Evolutionary conservation across 2,888 invertebrate genomes (phyloP).

Genomic region (Lacanobia oleracea): DNA sequence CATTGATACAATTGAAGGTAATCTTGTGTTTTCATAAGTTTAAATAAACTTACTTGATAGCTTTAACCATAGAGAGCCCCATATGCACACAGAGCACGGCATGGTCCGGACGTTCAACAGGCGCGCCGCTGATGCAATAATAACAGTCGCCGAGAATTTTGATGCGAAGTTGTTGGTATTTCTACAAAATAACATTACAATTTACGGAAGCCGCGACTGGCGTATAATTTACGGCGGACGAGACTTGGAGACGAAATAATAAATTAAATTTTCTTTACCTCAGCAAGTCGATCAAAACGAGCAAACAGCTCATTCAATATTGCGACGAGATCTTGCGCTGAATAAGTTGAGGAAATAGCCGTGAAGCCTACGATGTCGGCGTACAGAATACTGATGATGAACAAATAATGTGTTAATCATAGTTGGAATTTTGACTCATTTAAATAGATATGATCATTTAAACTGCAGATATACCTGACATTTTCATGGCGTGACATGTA

Average conservation of each 20-base stretch:
- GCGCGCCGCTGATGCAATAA: conserved; percentile 99
- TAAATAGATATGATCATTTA: conserved; percentile 19
- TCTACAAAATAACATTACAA: conserved; percentile 88
- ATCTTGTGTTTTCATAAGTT: background rate
- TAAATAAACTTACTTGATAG: conserved; percentile 95
- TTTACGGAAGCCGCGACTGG: conserved; percentile 41
- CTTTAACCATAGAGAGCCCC: conserved; percentile 99
- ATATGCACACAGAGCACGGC: conserved; percentile 98
- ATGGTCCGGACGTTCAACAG: conserved; percentile 97
- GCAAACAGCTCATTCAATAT: conserved; percentile 99
- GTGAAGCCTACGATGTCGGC: conserved; percentile 99
- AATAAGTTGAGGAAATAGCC: conserved; percentile 98
- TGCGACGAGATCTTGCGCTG: conserved; percentile 98
- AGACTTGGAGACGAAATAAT: conserved; percentile 46
- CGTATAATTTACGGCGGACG: conserved; percentile 44
- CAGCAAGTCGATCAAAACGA: conserved; percentile 97
- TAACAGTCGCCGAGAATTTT: conserved; percentile 99
- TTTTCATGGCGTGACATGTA: conserved; percentile 99
- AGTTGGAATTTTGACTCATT: conserved; percentile 13
- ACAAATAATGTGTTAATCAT: conserved; percentile 58
- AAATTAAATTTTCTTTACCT: conserved; percentile 88
- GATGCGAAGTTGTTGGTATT: conserved; percentile 98
- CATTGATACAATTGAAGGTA: background rate
- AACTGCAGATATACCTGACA: conserved; percentile 93
- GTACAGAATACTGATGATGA: conserved; percentile 95